Evolutionary conservation across 2,797 vertebrate species (phyloP).

Genomic region (Danio jaintianensis): DNA sequence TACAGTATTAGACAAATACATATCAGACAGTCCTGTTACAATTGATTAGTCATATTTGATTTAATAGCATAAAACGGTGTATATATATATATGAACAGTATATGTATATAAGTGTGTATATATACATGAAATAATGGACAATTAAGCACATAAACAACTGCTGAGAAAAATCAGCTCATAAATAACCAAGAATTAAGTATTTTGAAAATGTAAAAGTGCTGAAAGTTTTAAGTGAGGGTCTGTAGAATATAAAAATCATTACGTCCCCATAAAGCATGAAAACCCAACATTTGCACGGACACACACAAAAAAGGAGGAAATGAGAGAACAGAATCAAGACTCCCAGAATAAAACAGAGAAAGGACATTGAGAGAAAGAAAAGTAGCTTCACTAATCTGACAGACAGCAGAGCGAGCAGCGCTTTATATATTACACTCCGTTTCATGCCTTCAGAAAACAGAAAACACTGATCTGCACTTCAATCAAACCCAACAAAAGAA

Average conservation of each 20-base stretch:
- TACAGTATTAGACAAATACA: constrained; percentile 52
- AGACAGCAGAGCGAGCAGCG: constrained; percentile 86
- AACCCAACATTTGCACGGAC: constrained; percentile 44
- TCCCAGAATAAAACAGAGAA: constrained; percentile 70
- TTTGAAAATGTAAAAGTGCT: too few species aligned
- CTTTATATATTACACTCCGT: constrained; percentile 89
- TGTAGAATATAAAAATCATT: too few species aligned
- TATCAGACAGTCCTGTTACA: constrained; percentile 28
- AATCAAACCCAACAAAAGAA: constrained; percentile 81
- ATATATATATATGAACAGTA: too few species aligned
- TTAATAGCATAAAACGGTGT: too few species aligned
- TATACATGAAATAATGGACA: too few species aligned
- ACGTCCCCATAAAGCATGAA: too few species aligned
- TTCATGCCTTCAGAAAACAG: constrained; percentile 87
- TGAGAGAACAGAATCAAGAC: constrained; percentile 55
- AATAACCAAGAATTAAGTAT: too few species aligned
- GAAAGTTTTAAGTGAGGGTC: too few species aligned
- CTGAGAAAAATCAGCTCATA: too few species aligned
- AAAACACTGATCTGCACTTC: constrained; percentile 84
- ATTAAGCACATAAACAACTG: too few species aligned
- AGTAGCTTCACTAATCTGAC: constrained; percentile 71
- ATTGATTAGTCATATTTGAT: too few species aligned
- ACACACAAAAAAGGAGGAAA: constrained; percentile 53
- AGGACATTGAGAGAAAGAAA: constrained; percentile 79
- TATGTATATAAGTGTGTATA: too few species aligned